These are phyloP conservation scores for Poeciliopsis paucimaculata DNA, from an alignment of 2,797 vertebrate genomes.

Conservation along the genomic window DNA sequence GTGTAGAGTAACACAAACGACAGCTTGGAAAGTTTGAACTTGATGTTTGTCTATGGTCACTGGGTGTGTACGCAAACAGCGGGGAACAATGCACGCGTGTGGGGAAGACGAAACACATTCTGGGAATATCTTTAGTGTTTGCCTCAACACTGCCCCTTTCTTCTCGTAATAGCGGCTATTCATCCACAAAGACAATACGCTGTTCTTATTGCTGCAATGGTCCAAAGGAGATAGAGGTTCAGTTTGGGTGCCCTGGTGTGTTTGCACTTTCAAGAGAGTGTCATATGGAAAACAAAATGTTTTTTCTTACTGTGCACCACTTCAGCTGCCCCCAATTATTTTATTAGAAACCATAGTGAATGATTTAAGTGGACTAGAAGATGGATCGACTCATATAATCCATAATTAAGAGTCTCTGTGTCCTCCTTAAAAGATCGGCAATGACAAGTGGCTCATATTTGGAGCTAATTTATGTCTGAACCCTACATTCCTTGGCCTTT, in stretches of 20 bases:
- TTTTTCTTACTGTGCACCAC: conserved; percentile 13
- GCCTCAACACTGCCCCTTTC: conserved; percentile 82
- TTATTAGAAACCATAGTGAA: conserved; percentile 52
- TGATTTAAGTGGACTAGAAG: conserved; percentile 54
- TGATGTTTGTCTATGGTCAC: conserved; percentile 15
- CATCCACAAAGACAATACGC: conserved; percentile 80
- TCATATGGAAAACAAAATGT: conserved; percentile 35
- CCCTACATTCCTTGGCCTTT: conserved; percentile 63
- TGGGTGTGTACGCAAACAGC: conserved; percentile 46
- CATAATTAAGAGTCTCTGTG: conserved; percentile 69
- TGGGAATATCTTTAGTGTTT: conserved; percentile 81
- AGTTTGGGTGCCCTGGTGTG: conserved; percentile 27
- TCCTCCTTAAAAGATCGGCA: conserved; percentile 58
- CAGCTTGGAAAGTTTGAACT: background rate
- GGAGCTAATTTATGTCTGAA: conserved; percentile 69
- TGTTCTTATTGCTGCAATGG: conserved; percentile 65
- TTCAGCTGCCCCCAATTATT: conserved; percentile 1
- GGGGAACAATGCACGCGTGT: conserved; percentile 76
- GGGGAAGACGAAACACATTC: conserved; percentile 78
- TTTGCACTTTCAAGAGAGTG: conserved; percentile 38
- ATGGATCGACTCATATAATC: conserved; percentile 67
- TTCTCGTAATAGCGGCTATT: conserved; percentile 82
- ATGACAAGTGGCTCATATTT: conserved; percentile 68
- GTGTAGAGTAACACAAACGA: background rate
- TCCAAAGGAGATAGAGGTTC: conserved; percentile 61